A percentile compares a stretch with the other conserved stretches of the same genome.
phyloP scores from a whole-genome alignment of 2,888 invertebrate genomes.

The Bimastos eiseni region DNA sequence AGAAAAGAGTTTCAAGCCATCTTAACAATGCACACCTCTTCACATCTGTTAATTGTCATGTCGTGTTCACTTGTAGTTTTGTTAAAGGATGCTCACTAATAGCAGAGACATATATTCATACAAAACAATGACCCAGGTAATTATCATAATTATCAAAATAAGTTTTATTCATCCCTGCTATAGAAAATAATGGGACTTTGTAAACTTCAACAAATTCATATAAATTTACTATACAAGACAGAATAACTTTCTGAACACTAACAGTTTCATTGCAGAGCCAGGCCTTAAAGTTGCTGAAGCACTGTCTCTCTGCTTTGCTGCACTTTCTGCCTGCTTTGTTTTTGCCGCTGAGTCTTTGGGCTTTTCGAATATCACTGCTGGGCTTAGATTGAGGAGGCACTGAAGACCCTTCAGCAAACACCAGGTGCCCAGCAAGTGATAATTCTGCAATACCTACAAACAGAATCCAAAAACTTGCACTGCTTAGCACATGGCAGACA shows the following conservation, averaged over 20 bases:
- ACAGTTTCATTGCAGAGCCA: constrained; percentile 23
- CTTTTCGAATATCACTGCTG: constrained; percentile 38
- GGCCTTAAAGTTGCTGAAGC: neutral
- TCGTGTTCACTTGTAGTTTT: no score
- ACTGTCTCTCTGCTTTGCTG: constrained; percentile 23
- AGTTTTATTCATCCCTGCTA: neutral
- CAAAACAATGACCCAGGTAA: neutral
- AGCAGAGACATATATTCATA: no score
- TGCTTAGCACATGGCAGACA: neutral
- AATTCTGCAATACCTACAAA: constrained; percentile 80
- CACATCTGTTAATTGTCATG: no score
- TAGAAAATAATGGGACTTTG: neutral
- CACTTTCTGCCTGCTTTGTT: neutral
- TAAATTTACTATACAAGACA: neutral
- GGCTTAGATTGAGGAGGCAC: constrained; percentile 59
- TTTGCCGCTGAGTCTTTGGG: constrained; percentile 34
- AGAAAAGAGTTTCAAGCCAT: neutral
- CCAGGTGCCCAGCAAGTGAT: constrained; percentile 86
- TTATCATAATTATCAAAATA: neutral
- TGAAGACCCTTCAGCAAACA: constrained; percentile 83
- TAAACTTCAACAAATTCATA: neutral
- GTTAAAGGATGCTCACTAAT: no score
- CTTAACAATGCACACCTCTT: no score
- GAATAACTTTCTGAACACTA: neutral
- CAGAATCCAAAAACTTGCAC: neutral